Evolutionary conservation across 1,140 invertebrate species (phyloP).

Genomic region (Myzus persicae): DNA sequence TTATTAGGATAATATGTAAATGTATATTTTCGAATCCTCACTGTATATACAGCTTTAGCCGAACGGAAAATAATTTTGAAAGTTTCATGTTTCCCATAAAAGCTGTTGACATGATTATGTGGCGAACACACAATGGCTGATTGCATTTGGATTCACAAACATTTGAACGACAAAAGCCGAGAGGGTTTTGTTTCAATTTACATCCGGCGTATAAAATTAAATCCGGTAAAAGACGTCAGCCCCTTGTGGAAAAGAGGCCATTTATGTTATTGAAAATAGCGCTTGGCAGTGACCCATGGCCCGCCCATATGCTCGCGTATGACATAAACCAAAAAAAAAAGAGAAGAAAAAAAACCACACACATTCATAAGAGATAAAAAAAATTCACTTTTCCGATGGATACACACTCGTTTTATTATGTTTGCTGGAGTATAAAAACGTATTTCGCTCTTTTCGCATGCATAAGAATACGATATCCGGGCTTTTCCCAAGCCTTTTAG

Average conservation of each 20-base stretch:
- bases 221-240: slow-evolving; percentile 40
- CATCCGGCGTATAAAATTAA: slow-evolving; percentile 47
- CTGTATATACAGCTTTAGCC: not conserved
- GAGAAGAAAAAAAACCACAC: not conserved
- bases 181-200: slow-evolving; percentile 41
- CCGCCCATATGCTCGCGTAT: not conserved
- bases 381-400: slow-evolving; percentile 50
- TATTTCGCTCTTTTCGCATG: slow-evolving; percentile 23
- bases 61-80: slow-evolving; percentile 20
- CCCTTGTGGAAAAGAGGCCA: slow-evolving; percentile 17
- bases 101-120: slow-evolving; percentile 22
- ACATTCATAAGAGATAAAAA: slow-evolving; percentile 16
- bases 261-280: slow-evolving; percentile 54
- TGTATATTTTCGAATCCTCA: not conserved
- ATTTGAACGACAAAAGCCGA: slow-evolving; percentile 16
- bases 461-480: slow-evolving; percentile 49
- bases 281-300: slow-evolving; percentile 51
- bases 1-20: slow-evolving; percentile 10
- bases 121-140: not conserved
- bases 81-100: not conserved
- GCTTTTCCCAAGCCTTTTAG: slow-evolving; percentile 33
- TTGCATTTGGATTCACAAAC: slow-evolving; percentile 28
- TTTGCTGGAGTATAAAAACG: slow-evolving; percentile 55
- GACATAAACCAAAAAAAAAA: not conserved
- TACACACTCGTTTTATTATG: slow-evolving; percentile 52